Evolutionary conservation across 2,113 vertebrate genomes (phyloP).

Genomic region (Narcine bancroftii): DNA sequence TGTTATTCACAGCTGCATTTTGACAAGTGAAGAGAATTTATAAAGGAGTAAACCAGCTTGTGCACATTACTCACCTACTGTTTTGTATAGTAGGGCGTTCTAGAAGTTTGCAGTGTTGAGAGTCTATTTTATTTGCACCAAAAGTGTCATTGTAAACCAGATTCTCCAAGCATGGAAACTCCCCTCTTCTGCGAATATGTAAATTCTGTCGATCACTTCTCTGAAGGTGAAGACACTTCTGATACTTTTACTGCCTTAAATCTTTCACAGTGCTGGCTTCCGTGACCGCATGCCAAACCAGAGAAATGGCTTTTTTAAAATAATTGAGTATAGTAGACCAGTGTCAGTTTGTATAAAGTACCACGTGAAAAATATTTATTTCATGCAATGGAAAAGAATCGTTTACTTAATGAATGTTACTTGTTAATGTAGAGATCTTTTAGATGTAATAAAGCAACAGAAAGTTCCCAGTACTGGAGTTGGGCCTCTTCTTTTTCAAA

Average conservation of each 20-base stretch:
- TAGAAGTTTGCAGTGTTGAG: background rate
- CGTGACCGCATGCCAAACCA: slow-evolving; percentile 74
- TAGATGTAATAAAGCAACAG: slow-evolving; percentile 89
- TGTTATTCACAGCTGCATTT: background rate
- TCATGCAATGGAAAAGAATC: slow-evolving; percentile 90
- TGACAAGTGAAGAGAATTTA: background rate
- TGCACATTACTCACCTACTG: background rate
- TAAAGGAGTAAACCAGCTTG: background rate
- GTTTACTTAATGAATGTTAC: slow-evolving; percentile 98
- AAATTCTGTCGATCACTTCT: slow-evolving; percentile 22
- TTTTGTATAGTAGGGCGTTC: background rate
- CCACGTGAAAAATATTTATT: slow-evolving; percentile 98
- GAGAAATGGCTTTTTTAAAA: slow-evolving; percentile 69
- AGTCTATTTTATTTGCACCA: background rate
- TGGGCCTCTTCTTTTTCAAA: background rate
- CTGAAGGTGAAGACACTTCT: slow-evolving; percentile 26
- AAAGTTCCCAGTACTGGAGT: slow-evolving; percentile 12
- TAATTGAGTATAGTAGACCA: slow-evolving; percentile 81
- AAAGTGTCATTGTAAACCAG: background rate
- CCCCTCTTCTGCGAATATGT: background rate
- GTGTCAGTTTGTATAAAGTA: slow-evolving; percentile 96
- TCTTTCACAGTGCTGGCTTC: slow-evolving; percentile 69
- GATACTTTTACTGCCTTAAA: slow-evolving; percentile 40
- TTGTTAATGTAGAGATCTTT: slow-evolving; percentile 96
- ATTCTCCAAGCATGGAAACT: slow-evolving; percentile 20